Evolutionary conservation across 1,140 invertebrate species (phyloP).

Genomic region (Drosophila chauvacae): DNA sequence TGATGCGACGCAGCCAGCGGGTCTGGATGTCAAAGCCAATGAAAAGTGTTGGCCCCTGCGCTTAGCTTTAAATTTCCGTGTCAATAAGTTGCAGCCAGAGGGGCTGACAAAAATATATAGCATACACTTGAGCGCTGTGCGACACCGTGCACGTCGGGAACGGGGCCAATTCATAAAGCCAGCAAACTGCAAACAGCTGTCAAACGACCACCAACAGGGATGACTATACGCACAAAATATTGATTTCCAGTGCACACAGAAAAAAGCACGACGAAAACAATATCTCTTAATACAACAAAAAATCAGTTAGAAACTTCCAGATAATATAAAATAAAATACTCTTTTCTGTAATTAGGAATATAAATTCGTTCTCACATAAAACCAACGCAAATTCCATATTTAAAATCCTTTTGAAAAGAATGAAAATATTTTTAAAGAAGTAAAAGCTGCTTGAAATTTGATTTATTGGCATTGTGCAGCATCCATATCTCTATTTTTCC

Average conservation of each 20-base stretch:
- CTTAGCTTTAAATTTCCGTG: conserved; percentile 35
- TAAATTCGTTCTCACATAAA: background rate
- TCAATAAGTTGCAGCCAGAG: conserved; percentile 19
- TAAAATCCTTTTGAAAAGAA: background rate
- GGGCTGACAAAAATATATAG: conserved; percentile 38
- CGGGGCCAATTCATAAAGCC: conserved; percentile 45
- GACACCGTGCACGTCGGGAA: conserved; percentile 29
- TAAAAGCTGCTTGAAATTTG: background rate
- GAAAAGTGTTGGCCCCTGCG: conserved; percentile 12
- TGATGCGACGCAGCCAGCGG: conserved; percentile 16
- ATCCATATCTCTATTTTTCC: background rate
- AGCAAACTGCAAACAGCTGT: conserved; percentile 14
- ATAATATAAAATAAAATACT: too few species aligned
- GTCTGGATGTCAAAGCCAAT: conserved; percentile 29
- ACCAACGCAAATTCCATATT: background rate
- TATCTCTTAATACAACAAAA: background rate
- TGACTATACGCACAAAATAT: conserved; percentile 10
- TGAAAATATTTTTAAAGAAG: background rate
- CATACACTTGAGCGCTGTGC: conserved; percentile 39
- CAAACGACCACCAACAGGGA: conserved; percentile 17
- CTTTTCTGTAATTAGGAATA: background rate
- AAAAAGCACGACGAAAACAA: background rate
- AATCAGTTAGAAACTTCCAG: background rate
- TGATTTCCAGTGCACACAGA: conserved; percentile 1
- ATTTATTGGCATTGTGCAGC: background rate